Base-by-base conservation (phyloP, 2,797 vertebrate species). In the Miichthys miiuy region DNA sequence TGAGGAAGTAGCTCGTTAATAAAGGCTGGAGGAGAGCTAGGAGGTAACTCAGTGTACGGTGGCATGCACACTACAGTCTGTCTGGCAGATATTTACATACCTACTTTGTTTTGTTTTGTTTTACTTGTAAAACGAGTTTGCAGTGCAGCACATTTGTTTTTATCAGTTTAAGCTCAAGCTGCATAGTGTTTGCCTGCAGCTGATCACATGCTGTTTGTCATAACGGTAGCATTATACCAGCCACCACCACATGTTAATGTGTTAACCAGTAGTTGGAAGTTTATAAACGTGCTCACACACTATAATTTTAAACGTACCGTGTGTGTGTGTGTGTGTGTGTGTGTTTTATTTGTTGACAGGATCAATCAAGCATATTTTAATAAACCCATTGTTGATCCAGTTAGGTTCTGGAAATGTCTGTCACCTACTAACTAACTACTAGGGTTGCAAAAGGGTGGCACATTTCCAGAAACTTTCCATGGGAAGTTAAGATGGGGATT, bases 1-100 rank as follows among this genome's bases (percentile, higher is more conserved):
- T 94, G 94, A 94, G 94, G 95, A 96, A 95, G 95, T 95, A 64
- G 87, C 71, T 68, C 79, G 3, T 74, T 55, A 18, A 20, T 66
- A 18, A 64, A 55, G 57, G 75, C 84, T 70, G 81, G 54, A 74
- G 60, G 48, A 58, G 77, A 73, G 86, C 83, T 51, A 38, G 67
- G 82, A 80, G 78, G 82, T 54, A 77, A 54, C 80, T 80, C 63
- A 7, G 50, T 21, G 71, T 5, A 51, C 67, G 57, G 21, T 34
- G 66, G 27, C 64, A 55, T 38, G 72, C 62, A 25, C 62, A n/a
- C 18, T 1, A 0, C 5, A 58, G 30, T 9, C 34, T n/a, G 17
- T 3, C 17, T 2, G 8, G 5, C 14, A 3, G 18, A 7, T n/a
- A 30, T 17, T 4, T 2, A 25, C 30, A 8, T 34, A 34, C 7